Evolutionary conservation across 2,797 vertebrate species (phyloP).

Genomic region (Cossypha heuglini): DNA sequence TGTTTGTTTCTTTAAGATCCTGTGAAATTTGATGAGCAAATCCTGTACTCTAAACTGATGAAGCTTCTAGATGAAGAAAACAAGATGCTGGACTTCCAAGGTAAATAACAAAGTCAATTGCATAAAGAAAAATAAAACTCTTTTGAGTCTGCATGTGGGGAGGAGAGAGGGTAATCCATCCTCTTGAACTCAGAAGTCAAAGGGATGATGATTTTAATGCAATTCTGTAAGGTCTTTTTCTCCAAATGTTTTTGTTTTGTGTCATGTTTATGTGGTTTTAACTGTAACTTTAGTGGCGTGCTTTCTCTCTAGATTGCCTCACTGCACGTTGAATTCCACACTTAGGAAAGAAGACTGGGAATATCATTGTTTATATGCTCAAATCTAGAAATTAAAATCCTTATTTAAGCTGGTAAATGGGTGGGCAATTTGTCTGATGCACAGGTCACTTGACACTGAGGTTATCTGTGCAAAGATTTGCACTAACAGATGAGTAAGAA

Average conservation of each 20-base stretch:
- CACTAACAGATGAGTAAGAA: neutral
- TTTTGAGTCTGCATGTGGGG: neutral
- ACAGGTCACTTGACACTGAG: fast-evolving
- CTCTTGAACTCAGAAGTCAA: neutral
- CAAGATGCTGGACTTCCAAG: slow-evolving; percentile 74
- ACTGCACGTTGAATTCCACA: neutral
- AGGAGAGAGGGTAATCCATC: neutral
- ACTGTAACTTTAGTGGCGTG: neutral
- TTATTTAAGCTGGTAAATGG: neutral
- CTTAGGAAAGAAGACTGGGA: neutral
- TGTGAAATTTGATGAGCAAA: slow-evolving; percentile 72
- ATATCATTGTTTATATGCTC: neutral
- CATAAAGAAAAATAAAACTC: neutral
- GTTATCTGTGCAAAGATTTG: neutral
- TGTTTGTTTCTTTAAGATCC: slow-evolving; percentile 61
- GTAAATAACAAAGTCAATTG: slow-evolving; percentile 57
- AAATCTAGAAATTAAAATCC: neutral
- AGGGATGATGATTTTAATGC: neutral
- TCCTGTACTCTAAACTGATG: slow-evolving; percentile 76
- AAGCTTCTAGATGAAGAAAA: slow-evolving; percentile 78
- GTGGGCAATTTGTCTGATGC: neutral
- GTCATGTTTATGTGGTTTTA: slow-evolving; percentile 8
- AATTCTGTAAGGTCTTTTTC: neutral
- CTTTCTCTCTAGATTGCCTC: neutral
- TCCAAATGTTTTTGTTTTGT: slow-evolving; percentile 28